Conservation (phyloP, 30 jellyfish, hydroid and myxozoan genomes). For the Chrysaora quinquecirrha region DNA sequence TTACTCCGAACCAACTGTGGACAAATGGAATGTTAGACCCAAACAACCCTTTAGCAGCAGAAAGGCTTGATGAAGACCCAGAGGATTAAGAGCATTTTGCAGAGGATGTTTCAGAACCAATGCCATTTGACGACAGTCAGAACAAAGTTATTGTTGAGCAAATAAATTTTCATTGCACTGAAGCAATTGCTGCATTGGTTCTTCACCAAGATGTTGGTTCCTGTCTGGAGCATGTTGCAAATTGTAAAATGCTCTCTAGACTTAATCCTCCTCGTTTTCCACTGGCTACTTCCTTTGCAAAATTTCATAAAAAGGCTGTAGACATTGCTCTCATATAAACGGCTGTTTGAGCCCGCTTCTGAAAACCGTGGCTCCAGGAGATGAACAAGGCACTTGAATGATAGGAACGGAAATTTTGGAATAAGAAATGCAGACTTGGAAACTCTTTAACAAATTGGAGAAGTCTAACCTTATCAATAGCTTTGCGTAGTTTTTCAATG, state of each 20-base stretch:
- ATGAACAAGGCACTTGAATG: conserved; percentile 19
- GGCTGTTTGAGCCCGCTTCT: not conserved
- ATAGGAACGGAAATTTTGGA: conserved; percentile 3
- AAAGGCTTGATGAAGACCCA: too few relatives aligned
- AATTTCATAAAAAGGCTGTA: not conserved
- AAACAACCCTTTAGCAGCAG: too few relatives aligned
- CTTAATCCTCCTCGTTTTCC: not conserved
- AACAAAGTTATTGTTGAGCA: too few relatives aligned
- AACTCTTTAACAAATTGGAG: conserved; percentile 5
- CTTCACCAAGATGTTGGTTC: not conserved
- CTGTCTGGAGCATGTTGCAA: not conserved
- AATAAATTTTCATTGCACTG: too few relatives aligned
- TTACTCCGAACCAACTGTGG: too few relatives aligned
- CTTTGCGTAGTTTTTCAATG: not conserved
- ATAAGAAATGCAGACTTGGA: too few relatives aligned
- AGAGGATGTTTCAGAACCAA: too few relatives aligned
- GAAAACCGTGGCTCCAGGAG: conserved; percentile 10
- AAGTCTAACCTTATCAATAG: not conserved
- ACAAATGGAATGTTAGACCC: too few relatives aligned
- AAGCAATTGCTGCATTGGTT: too few relatives aligned
- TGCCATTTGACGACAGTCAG: too few relatives aligned
- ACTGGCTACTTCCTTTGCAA: not conserved
- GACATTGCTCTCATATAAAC: not conserved
- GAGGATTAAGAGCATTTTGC: too few relatives aligned
- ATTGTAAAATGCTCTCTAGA: not conserved